Evolutionary conservation across 2,113 vertebrate genomes (phyloP).

Genomic region (Miniopterus natalensis): DNA sequence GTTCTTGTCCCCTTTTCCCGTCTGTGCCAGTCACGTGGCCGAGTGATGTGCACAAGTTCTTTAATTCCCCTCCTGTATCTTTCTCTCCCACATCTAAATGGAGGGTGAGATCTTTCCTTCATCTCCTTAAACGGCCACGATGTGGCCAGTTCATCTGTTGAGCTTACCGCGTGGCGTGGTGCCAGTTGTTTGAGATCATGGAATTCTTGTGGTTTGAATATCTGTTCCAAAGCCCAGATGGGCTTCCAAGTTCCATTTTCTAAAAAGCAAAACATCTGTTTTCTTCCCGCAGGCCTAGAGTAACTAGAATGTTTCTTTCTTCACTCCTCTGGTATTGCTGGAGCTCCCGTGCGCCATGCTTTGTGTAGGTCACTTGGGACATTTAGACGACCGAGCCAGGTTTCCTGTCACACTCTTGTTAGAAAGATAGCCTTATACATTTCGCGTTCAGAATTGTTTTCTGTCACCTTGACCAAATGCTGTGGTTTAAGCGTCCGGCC

Average conservation of each 20-base stretch:
- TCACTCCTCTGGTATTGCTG: background rate
- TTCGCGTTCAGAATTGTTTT: background rate
- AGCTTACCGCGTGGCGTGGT: background rate
- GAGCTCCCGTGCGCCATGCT: rapidly evolving
- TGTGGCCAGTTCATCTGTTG: background rate
- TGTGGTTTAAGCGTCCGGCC: background rate
- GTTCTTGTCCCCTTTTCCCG: background rate
- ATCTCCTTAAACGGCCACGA: background rate
- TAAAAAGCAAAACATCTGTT: background rate
- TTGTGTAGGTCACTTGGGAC: background rate
- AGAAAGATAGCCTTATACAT: background rate
- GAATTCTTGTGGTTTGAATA: background rate
- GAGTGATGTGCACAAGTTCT: background rate
- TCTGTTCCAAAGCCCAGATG: background rate
- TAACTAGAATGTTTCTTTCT: background rate
- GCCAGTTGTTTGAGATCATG: background rate
- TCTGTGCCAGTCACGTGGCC: background rate
- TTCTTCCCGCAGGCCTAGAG: background rate
- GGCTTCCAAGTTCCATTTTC: background rate
- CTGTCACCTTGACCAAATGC: rapidly evolving
- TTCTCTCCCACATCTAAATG: background rate
- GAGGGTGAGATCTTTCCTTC: background rate
- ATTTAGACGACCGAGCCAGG: background rate
- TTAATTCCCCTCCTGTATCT: background rate
- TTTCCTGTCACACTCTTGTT: background rate